A percentile compares a stretch with the other conserved stretches of the same genome.
Evolutionary conservation across 2,797 vertebrate genomes (phyloP).

Genomic region (Euphonia xanthogaster): DNA sequence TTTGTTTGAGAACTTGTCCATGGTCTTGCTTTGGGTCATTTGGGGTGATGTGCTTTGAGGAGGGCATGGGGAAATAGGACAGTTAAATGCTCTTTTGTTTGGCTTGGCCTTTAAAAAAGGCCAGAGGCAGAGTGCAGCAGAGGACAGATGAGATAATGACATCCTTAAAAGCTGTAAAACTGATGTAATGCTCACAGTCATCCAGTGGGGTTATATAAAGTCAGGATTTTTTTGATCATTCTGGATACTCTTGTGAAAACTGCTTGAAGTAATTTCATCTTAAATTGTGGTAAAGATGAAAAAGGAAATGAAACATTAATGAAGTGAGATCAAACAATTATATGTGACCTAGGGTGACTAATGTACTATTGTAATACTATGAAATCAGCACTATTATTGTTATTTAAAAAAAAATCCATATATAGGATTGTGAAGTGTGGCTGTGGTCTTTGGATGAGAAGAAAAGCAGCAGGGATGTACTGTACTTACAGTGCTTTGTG

Average conservation of each 20-base stretch:
- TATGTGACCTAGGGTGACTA: not conserved
- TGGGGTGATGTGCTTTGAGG: not conserved
- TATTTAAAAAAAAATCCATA: not conserved
- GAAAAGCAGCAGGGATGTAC: not conserved
- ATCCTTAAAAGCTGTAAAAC: constrained; percentile 30
- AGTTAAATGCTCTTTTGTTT: not conserved
- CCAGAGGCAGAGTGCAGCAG: not conserved
- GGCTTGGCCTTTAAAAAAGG: not conserved
- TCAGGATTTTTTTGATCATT: not conserved
- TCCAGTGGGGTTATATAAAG: not conserved
- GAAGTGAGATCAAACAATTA: not conserved
- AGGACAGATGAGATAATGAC: constrained; percentile 27
- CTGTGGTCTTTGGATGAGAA: not conserved
- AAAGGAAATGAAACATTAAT: not conserved
- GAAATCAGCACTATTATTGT: constrained; percentile 1
- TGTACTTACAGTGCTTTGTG: not conserved
- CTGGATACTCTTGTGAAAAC: not conserved
- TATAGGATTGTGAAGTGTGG: not conserved
- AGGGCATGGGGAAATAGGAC: not conserved
- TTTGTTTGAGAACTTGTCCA: not conserved
- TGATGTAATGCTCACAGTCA: constrained; percentile 19
- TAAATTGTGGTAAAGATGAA: constrained; percentile 25
- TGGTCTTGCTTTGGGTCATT: not conserved
- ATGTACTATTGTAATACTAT: not conserved
- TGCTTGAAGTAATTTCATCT: constrained; percentile 16